A percentile compares a stretch with the other conserved stretches of the same genome.
Evolutionary conservation across 2,113 vertebrate genomes (phyloP).

Genomic region (Crotalus horridus): DNA sequence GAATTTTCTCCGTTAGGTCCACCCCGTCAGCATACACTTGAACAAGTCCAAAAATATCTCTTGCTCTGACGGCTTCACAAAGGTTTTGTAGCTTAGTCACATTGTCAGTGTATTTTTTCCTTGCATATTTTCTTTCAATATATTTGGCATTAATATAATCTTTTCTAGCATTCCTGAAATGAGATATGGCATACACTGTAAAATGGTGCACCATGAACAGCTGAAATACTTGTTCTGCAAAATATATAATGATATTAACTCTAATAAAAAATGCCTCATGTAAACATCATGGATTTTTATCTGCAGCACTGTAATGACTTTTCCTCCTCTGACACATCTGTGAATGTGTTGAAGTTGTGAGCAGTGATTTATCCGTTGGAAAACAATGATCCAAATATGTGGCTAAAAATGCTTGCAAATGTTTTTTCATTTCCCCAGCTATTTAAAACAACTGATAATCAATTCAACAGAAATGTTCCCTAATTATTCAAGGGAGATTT

Average conservation of each 20-base stretch:
- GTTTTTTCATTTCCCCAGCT: background rate
- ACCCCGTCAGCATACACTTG: slow-evolving; percentile 89
- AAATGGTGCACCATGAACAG: slow-evolving; percentile 11
- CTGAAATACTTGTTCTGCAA: background rate
- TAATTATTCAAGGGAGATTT: background rate
- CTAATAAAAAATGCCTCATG: background rate
- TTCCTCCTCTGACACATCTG: slow-evolving; percentile 20
- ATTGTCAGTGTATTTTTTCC: slow-evolving; percentile 71
- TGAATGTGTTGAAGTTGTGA: background rate
- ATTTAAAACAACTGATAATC: background rate
- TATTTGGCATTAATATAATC: slow-evolving; percentile 97
- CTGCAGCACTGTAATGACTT: slow-evolving; percentile 13
- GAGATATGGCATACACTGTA: background rate
- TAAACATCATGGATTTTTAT: background rate
- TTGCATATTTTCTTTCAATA: slow-evolving; percentile 84
- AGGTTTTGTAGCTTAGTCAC: slow-evolving; percentile 75
- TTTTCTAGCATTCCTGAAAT: slow-evolving; percentile 88
- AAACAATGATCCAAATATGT: slow-evolving; percentile 4
- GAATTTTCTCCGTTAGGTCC: slow-evolving; percentile 86
- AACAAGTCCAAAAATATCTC: slow-evolving; percentile 86
- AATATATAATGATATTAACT: background rate
- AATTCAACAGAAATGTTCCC: background rate
- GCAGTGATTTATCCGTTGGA: background rate
- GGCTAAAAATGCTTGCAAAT: background rate
- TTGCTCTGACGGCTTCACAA: slow-evolving; percentile 82